Evolutionary conservation across 2,888 invertebrate genomes (phyloP), one percentile per base, ranked within the genome.

Genomic region (Xanthia togata): DNA sequence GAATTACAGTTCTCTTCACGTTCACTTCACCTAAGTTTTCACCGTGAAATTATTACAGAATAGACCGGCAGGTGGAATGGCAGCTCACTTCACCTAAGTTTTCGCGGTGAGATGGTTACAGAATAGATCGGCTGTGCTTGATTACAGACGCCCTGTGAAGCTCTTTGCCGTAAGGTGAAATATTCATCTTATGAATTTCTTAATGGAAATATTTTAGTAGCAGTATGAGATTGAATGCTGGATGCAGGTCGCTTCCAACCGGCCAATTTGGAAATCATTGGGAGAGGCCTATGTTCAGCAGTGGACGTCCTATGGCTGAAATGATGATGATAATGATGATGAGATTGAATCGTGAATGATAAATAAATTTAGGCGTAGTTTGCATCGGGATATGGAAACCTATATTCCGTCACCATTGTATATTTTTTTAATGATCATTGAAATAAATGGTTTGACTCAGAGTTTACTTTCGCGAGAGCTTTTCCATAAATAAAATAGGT

Each of bases 111-210:
- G n/a, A n/a, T n/a, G n/a, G n/a, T n/a, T n/a, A n/a, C n/a, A n/a
- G n/a, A n/a, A n/a, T n/a, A n/a, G n/a, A n/a, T n/a, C n/a, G n/a
- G n/a, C n/a, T n/a, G 50, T 47, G 53, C 20, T 55, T 60, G 12
- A 35, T 26, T 62, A 38, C 55, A 55, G 62, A 50, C 23, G 41
- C 4, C 8, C 4, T 47, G 23, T 31, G 23, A 67, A 53, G 5
- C 14, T 67, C 31, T 14, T 35, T 17, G 17, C 11, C n/a, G 9
- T 8, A 12, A 68, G 14, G 9, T 17, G 11, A 35, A 59, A 11
- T 67, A 9, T 23, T 31, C 31, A 31, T 55, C 5, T 57, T 53
- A 57, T 31, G 9, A 53, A 67, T 67, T 50, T 67, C n/a, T 75
- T 17, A 11, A 2, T 5, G 20, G 14, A 17, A 9, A 4, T 4